A percentile compares a stretch with the other conserved stretches of the same genome.
These are phyloP conservation scores for Dendrocincla tyrannina DNA, from an alignment of 2,797 vertebrate species.

Conservation along the genomic window DNA sequence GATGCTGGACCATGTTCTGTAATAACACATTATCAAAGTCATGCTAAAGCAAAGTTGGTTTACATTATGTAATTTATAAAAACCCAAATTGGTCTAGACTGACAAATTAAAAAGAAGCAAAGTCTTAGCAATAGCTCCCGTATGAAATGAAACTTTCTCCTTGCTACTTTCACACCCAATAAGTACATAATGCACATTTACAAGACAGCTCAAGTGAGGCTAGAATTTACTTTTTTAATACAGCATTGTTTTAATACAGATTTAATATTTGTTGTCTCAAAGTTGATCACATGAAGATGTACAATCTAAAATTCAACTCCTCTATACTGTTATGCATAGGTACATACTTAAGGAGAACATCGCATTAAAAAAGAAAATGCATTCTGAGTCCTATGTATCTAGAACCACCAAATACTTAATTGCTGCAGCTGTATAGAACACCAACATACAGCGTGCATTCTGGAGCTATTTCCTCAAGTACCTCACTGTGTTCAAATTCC, in stretches of 20 bases:
- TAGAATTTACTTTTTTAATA: not conserved
- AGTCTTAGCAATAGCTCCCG: not conserved
- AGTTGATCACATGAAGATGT: not conserved
- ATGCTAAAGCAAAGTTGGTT: not conserved
- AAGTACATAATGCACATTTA: not conserved
- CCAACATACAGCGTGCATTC: not conserved
- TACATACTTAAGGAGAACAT: not conserved
- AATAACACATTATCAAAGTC: not conserved
- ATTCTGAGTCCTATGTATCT: not conserved
- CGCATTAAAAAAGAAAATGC: not conserved
- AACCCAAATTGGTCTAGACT: not conserved
- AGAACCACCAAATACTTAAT: not conserved
- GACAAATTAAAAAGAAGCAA: not conserved
- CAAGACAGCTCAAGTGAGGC: not conserved
- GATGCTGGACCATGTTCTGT: not conserved
- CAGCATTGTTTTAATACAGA: not conserved
- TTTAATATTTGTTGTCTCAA: not conserved
- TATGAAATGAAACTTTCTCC: not conserved
- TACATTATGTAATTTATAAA: not conserved
- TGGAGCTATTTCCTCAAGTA: not conserved
- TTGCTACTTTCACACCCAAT: not conserved
- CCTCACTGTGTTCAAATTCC: not conserved
- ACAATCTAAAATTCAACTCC: not conserved
- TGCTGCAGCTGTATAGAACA: not conserved
- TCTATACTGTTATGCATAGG: not conserved